Percentiles rank a stretch among this genome's conserved stretches.
Conservation (phyloP, 2,888 invertebrate genomes). For the Imbricaverruca yamaguchii region DNA sequence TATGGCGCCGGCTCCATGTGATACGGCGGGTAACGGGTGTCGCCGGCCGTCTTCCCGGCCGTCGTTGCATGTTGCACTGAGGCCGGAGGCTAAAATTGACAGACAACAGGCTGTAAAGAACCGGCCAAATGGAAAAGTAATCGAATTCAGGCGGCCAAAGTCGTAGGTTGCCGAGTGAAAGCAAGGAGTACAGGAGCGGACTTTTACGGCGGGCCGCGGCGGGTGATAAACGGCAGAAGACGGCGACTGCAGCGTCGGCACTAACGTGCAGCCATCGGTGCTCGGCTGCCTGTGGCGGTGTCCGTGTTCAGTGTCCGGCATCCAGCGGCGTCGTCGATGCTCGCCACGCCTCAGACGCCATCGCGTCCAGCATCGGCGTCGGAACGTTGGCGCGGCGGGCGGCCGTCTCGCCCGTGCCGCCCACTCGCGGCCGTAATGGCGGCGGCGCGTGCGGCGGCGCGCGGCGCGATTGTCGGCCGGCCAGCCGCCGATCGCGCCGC, state of each 20-base stretch:
- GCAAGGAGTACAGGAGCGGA: conserved; percentile 10
- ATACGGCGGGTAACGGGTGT: neutral
- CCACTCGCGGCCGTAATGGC: neutral
- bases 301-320: no score
- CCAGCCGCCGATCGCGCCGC: neutral
- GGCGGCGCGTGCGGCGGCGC: neutral
- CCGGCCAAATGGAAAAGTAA: conserved; percentile 19
- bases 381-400: neutral
- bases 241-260: neutral
- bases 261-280: neutral
- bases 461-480: neutral
- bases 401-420: neutral
- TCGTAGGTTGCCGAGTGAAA: conserved; percentile 17
- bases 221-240: conserved; percentile 4
- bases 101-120: conserved; percentile 8
- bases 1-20: neutral
- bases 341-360: neutral
- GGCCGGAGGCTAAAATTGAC: neutral
- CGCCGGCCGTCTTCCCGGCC: neutral
- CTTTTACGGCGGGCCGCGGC: neutral
- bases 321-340: neutral
- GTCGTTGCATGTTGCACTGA: conserved; percentile 13
- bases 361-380: neutral
- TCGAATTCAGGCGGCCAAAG: conserved; percentile 4
- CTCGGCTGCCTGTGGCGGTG: no score